These are phyloP conservation scores for Brassicogethes aeneus DNA, from an alignment of 2,888 invertebrate species.

Conservation along the genomic window DNA sequence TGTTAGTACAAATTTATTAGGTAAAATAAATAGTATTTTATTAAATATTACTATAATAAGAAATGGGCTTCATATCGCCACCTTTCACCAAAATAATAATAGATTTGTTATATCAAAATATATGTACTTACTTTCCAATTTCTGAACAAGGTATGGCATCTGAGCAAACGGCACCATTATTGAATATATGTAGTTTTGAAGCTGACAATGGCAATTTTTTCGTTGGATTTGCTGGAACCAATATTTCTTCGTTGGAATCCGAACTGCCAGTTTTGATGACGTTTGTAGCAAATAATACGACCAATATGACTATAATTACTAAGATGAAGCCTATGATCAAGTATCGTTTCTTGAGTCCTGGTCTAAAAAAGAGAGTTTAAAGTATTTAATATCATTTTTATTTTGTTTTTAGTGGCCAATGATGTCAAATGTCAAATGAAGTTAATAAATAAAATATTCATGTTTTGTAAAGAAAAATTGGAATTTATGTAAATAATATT, in stretches of 20 bases:
- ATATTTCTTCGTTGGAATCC: slow-evolving; percentile 18
- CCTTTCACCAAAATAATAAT: too few species aligned
- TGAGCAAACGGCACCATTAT: slow-evolving; percentile 65
- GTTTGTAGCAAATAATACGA: background rate
- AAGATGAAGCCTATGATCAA: background rate
- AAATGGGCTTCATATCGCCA: too few species aligned
- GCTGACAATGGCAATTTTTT: slow-evolving; percentile 54
- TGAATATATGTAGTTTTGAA: slow-evolving; percentile 57
- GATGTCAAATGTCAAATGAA: too few species aligned
- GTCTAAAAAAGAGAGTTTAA: background rate
- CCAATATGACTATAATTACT: background rate
- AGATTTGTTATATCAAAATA: too few species aligned
- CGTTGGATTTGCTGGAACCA: slow-evolving; percentile 58
- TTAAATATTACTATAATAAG: too few species aligned
- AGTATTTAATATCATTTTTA: too few species aligned
- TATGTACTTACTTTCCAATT: slow-evolving; percentile 59
- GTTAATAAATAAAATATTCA: too few species aligned
- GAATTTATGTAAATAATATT: too few species aligned
- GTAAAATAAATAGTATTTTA: too few species aligned
- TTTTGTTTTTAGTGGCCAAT: too few species aligned
- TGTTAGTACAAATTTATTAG: too few species aligned
- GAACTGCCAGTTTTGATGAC: background rate
- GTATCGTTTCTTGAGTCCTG: background rate
- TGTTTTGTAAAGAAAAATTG: too few species aligned
- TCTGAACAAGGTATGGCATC: slow-evolving; percentile 67